These are phyloP conservation scores for Alloscopus bannaensis DNA, from an alignment of 2,888 invertebrate species.

Conservation along the genomic window DNA sequence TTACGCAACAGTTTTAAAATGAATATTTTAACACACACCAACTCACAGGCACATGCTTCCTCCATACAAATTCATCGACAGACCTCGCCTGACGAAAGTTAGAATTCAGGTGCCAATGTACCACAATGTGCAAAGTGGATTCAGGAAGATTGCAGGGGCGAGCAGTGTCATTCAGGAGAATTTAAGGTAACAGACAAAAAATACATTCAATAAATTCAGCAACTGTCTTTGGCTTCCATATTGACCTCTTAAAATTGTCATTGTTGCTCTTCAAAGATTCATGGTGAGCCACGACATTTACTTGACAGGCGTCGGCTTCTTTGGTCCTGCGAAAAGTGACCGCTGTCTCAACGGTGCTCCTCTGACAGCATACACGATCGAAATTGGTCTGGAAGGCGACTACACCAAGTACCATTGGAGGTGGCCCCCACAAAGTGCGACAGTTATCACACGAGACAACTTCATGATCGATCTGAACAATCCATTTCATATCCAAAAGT, in stretches of 20 bases:
- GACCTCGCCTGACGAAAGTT: conserved; percentile 41
- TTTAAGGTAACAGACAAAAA: conserved; percentile 34
- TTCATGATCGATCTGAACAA: conserved; percentile 48
- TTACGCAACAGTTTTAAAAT: too few species aligned
- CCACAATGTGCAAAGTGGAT: conserved; percentile 49
- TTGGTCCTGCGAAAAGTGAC: conserved; percentile 52
- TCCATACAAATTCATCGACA: conserved; percentile 33
- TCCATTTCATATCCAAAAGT: conserved; percentile 36
- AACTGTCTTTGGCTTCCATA: too few species aligned
- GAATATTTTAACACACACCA: too few species aligned
- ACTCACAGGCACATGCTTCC: conserved; percentile 55
- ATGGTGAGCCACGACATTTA: conserved; percentile 60
- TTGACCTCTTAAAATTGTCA: not conserved
- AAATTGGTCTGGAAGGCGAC: conserved; percentile 52
- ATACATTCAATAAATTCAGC: not conserved
- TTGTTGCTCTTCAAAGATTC: conserved; percentile 30
- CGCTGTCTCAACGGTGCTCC: conserved; percentile 26
- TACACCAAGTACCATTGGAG: conserved; percentile 41
- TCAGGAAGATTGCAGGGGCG: conserved; percentile 43
- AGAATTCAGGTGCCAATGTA: conserved; percentile 51
- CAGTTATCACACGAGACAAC: conserved; percentile 37
- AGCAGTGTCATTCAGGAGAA: conserved; percentile 38
- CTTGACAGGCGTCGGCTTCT: conserved; percentile 55
- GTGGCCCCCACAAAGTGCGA: conserved; percentile 44
- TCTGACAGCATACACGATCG: conserved; percentile 49